Evolutionary conservation across 1,140 invertebrate genomes (phyloP), one percentile per base, ranked within the genome.

Genomic region (Halictus rubicundus): DNA sequence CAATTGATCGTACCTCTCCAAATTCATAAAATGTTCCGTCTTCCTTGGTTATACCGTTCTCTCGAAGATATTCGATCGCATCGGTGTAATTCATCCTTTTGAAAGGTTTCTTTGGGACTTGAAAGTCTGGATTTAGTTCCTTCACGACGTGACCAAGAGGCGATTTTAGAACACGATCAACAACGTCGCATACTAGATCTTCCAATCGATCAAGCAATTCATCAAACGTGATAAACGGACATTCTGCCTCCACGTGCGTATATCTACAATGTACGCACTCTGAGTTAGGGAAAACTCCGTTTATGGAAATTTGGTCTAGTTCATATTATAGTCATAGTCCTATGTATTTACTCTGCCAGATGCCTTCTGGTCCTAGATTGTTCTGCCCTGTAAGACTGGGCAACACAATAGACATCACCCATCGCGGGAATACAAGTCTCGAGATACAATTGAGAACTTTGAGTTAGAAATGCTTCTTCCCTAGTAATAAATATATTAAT

Each of bases 361-460:
- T 99, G 99, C 78, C 99, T 94, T 71, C 99, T 94, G 0, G 99
- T 99, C 79, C 99, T 94, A 39, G 98, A 99, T 91, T 99, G 97
- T 91, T 99, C 99, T 0, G 99, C 99, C 87, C 99, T 94, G 92
- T 99, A 99, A 61, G 98, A 99, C 92, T 99, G 98, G 2, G 98
- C 97, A 84, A 99, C 97, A 91, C 98, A 99, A 91, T 97, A 99
- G 49, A 99, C 98, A 94, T 99, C 98, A 9, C 98, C 99, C 91
- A 99, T 94, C 9, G 98, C 95, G 39, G 99, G 97, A 81, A 99
- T 91, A 89, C 97, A 98, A 0, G 99, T 99, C 94, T 99, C 99
- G 87, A 99, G 94, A 92, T 99, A 99, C n/a, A 99, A 94, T 91
- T 99, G 99, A 12, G 98, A 99, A 89, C 98, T 99, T 93, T 99